phyloP scores from a whole-genome alignment of 1,140 invertebrate species.

The Paralvinella palmiformis region DNA sequence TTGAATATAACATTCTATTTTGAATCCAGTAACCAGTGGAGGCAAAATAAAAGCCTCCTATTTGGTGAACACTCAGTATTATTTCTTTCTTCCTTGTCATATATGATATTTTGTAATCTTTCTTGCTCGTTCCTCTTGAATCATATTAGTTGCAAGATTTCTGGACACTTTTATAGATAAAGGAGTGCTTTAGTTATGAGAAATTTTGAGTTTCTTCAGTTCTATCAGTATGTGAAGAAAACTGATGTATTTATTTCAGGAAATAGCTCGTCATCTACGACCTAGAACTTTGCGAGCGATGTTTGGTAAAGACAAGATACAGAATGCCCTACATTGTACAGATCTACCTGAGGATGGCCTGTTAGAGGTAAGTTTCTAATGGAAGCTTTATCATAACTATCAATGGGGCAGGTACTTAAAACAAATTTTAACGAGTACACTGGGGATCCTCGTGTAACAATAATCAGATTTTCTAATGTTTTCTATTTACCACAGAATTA shows the following conservation, averaged over 20 bases:
- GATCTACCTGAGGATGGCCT: slow-evolving; percentile 80
- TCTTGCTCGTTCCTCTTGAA: too few relatives aligned
- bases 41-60: too few relatives aligned
- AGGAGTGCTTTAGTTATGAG: too few relatives aligned
- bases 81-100: too few relatives aligned
- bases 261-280: slow-evolving; percentile 74
- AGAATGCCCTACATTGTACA: slow-evolving; percentile 88
- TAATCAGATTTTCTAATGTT: not conserved
- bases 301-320: slow-evolving; percentile 73
- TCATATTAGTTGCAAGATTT: too few relatives aligned
- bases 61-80: too few relatives aligned
- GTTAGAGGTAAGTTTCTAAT: slow-evolving; percentile 59
- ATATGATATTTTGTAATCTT: too few relatives aligned
- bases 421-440: not conserved
- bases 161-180: not conserved
- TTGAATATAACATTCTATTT: too few relatives aligned
- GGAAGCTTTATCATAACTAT: not conserved
- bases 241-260: slow-evolving; percentile 51
- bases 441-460: not conserved
- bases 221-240: too few relatives aligned
- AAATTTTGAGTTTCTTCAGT: too few relatives aligned
- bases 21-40: too few relatives aligned
- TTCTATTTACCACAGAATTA: not conserved
- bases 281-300: slow-evolving; percentile 76
- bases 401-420: not conserved